These are phyloP conservation scores for Pelodytes ibericus DNA, from an alignment of 2,797 vertebrate genomes.

Conservation along the genomic window DNA sequence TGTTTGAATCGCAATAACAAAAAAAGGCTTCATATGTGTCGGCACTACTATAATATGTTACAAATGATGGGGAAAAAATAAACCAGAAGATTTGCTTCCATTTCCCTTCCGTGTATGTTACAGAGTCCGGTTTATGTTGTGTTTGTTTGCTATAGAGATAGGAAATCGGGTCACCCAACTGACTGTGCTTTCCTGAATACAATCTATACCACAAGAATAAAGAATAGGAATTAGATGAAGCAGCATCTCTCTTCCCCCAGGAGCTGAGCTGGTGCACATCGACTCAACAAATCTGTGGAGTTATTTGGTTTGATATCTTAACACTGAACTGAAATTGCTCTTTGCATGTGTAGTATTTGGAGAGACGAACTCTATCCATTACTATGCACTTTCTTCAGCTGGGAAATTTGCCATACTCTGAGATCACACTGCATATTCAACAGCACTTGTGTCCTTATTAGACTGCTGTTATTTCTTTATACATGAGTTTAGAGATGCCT, in stretches of 20 bases:
- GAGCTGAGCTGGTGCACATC: constrained; percentile 19
- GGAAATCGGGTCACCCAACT: background rate
- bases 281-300: constrained; percentile 46
- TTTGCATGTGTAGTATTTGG: constrained; percentile 24
- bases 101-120: no score
- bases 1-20: no score
- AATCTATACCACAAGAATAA: background rate
- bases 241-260: constrained; percentile 10
- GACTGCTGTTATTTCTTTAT: constrained; percentile 32
- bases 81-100: no score
- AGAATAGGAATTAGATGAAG: constrained; percentile 15
- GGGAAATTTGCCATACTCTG: constrained; percentile 38
- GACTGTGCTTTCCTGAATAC: background rate
- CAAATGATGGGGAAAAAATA: no score
- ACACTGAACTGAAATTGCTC: constrained; percentile 33
- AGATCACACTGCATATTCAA: constrained; percentile 40
- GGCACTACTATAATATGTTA: no score
- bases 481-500: constrained; percentile 18
- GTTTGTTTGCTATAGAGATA: background rate
- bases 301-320: constrained; percentile 43
- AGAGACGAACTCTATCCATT: constrained; percentile 11
- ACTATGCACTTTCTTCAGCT: constrained; percentile 24
- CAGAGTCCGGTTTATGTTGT: no score
- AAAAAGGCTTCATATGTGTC: no score
- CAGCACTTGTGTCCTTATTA: constrained; percentile 40